phyloP scores from a whole-genome alignment of 2,113 vertebrate species.

The Gymnarchus niloticus region DNA sequence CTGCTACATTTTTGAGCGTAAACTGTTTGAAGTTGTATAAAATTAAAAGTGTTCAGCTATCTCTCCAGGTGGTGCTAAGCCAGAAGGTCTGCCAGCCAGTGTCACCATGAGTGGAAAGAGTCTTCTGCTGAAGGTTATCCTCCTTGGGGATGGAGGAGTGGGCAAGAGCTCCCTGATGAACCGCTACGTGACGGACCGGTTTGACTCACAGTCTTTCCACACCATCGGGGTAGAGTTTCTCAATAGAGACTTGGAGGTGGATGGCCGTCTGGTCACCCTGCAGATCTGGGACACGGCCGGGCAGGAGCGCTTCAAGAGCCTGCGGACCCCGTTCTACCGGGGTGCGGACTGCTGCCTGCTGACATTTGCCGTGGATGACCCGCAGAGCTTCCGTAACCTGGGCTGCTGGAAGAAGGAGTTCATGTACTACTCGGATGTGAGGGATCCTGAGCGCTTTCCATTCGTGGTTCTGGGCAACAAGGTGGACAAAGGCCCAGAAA shows the following conservation, averaged over 20 bases:
- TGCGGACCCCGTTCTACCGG: conserved; percentile 91
- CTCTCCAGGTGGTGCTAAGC: conserved; percentile 47
- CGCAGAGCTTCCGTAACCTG: conserved; percentile 94
- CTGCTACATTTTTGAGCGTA: neutral
- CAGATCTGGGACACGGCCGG: conserved; percentile 98
- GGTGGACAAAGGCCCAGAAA: conserved; percentile 78
- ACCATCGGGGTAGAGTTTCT: conserved; percentile 97
- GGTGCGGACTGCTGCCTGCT: conserved; percentile 95
- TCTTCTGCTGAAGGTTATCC: conserved; percentile 89
- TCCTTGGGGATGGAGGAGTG: conserved; percentile 91
- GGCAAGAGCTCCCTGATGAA: conserved; percentile 98
- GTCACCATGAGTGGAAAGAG: conserved; percentile 86
- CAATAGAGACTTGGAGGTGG: conserved; percentile 91
- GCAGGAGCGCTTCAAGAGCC: conserved; percentile 93
- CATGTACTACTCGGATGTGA: conserved; percentile 86
- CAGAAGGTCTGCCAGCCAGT: conserved; percentile 31
- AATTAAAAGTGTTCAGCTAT: conserved; percentile 8
- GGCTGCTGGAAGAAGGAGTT: conserved; percentile 94
- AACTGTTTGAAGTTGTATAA: neutral
- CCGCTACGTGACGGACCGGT: conserved; percentile 92
- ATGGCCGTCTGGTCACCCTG: conserved; percentile 87
- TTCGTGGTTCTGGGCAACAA: conserved; percentile 97
- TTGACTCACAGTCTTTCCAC: conserved; percentile 95
- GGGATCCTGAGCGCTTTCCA: conserved; percentile 84
- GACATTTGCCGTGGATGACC: conserved; percentile 91